Conservation (phyloP, 1,140 invertebrate genomes). For the Drosophila lacertosa region DNA sequence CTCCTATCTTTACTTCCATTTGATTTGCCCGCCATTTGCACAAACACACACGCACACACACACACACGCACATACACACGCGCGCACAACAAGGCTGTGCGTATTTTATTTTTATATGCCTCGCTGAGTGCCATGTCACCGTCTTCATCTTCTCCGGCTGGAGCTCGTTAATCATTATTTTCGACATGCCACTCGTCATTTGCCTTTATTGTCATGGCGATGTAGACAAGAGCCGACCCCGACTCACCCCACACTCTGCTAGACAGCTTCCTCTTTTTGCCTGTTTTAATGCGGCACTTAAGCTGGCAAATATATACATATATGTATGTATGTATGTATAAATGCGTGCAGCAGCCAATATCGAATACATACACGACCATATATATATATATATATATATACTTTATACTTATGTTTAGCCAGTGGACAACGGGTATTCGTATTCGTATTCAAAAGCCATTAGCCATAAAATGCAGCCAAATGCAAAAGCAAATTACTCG, state of each 20-base stretch:
- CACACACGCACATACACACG: background rate
- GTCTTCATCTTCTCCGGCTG: conserved; percentile 42
- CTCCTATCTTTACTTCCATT: conserved; percentile 48
- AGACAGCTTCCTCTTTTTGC: conserved; percentile 35
- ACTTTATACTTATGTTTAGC: background rate
- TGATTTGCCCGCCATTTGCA: conserved; percentile 44
- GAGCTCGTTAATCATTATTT: conserved; percentile 79
- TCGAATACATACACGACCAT: background rate
- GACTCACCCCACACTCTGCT: too few relatives aligned
- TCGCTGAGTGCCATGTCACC: conserved; percentile 56
- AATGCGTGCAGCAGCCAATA: conserved; percentile 13
- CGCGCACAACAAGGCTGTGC: conserved; percentile 1
- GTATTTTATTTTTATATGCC: conserved; percentile 56
- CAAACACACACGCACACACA: background rate
- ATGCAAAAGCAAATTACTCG: conserved; percentile 68
- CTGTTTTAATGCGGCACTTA: conserved; percentile 79
- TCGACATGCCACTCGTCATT: conserved; percentile 80
- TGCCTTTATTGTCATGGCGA: conserved; percentile 81
- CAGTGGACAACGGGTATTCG: conserved; percentile 36
- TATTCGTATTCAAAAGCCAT: conserved; percentile 77
- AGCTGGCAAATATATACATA: conserved; percentile 69
- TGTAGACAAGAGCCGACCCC: conserved; percentile 38
- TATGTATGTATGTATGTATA: conserved; percentile 5
- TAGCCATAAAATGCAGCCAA: conserved; percentile 78
- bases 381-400: background rate